phyloP scores from a whole-genome alignment of 2,113 vertebrate species.

The Lipotes vexillifer region DNA sequence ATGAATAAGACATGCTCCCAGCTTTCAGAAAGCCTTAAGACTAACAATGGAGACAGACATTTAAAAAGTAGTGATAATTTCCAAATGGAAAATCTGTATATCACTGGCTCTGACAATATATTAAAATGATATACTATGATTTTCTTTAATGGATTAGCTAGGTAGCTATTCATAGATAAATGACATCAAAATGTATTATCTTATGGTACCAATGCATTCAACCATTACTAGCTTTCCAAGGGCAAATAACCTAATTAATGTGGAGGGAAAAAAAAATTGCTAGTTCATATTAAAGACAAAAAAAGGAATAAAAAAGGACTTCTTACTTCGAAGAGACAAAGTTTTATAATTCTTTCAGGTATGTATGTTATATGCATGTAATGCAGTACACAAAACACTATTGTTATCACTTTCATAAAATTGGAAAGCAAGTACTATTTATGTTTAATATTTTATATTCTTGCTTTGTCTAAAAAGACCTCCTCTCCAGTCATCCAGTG shows the following conservation, averaged over 20 bases:
- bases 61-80: conserved; percentile 34
- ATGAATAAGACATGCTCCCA: neutral
- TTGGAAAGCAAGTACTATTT: neutral
- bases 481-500: neutral
- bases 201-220: neutral
- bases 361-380: neutral
- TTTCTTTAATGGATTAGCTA: neutral
- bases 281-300: neutral
- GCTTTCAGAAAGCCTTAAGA: neutral
- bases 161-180: neutral
- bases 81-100: neutral
- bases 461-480: neutral
- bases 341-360: neutral
- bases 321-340: neutral
- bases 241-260: neutral
- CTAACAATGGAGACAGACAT: neutral
- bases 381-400: neutral
- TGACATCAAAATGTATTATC: neutral
- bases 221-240: neutral
- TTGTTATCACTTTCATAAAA: neutral
- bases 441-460: neutral
- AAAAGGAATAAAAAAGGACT: neutral
- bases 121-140: neutral
- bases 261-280: neutral
- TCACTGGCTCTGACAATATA: neutral